Evolutionary conservation across 2,888 invertebrate genomes (phyloP), one percentile per base, ranked within the genome.

Genomic region (Harpagoxenus sublaevis): DNA sequence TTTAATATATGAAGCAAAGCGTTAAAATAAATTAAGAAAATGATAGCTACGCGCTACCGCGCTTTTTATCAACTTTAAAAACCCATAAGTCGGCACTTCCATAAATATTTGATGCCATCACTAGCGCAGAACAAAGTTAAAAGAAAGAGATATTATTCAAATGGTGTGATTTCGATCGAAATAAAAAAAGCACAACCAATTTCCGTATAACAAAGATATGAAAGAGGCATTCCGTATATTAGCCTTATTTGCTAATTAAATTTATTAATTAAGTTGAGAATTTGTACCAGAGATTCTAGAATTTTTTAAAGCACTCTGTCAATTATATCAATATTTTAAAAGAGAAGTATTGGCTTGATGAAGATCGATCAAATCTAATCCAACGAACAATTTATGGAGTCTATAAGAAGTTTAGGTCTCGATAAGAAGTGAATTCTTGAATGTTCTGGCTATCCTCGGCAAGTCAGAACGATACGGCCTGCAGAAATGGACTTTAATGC

Each of bases 401-500:
- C 5, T 4, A n/a, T 15, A 23, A 70, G 45, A 42, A 42, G 9
- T 35, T 51, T 31, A 42, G 6, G 23, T 4, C 9, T 3, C 6
- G 31, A 79, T 57, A 70, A 51, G 15, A 23, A 60, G 55, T 45
- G 42, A 23, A 45, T 48, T 63, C 45, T 63, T 60, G 42, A 78
- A 71, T 23, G 65, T 18, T 18, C 66, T 45, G 51, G 48, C 28
- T n/a, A 39, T 31, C 8, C 51, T 77, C 35, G 51, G 75, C 23
- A 35, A 78, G 86, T 60, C 68, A 45, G 79, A 55, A 23, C 70
- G 51, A 83, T 79, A 83, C 81, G 85, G 66, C 73, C 60, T 28
- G 79, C 28, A 79, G 87, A 68, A 78, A 68, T 57, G 31, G 12
- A 60, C 66, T 74, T 81, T 86, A 89, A 89, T 87, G 86, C 85